These are phyloP conservation scores for Laterallus jamaicensis DNA, from an alignment of 2,113 vertebrate genomes.

Conservation along the genomic window DNA sequence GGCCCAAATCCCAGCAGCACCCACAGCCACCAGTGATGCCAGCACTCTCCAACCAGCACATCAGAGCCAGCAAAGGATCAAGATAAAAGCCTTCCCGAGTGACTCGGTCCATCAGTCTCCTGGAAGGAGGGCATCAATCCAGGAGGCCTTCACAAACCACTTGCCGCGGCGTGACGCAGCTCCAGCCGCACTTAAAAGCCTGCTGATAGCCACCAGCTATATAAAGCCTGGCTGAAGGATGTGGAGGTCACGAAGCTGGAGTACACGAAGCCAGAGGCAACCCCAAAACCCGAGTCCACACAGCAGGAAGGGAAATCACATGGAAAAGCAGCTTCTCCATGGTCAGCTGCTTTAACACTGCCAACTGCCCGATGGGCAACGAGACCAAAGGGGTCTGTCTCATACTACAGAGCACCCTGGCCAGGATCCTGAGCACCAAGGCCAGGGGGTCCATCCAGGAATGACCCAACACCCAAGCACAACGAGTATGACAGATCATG, in stretches of 20 bases:
- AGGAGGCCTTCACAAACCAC: neutral
- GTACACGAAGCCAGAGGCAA: neutral
- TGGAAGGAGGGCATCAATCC: neutral
- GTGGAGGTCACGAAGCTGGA: neutral
- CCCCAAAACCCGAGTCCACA: neutral
- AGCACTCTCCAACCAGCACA: neutral
- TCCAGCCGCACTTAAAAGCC: neutral
- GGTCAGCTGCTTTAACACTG: neutral
- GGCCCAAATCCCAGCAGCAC: rapidly evolving
- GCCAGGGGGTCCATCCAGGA: neutral
- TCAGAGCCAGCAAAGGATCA: neutral
- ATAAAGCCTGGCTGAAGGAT: neutral
- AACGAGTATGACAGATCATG: neutral
- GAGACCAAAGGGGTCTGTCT: neutral
- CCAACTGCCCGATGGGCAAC: rapidly evolving
- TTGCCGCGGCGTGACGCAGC: rapidly evolving
- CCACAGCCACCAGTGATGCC: neutral
- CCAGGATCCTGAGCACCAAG: neutral
- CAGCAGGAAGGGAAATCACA: neutral
- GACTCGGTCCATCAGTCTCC: neutral
- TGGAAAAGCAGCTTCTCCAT: rapidly evolving
- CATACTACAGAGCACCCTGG: neutral
- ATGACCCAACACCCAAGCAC: neutral
- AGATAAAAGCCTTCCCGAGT: neutral
- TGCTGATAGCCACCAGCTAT: neutral